Evolutionary conservation across 1,140 invertebrate genomes (phyloP), one percentile per base, ranked within the genome.

Genomic region (Manduca sexta): DNA sequence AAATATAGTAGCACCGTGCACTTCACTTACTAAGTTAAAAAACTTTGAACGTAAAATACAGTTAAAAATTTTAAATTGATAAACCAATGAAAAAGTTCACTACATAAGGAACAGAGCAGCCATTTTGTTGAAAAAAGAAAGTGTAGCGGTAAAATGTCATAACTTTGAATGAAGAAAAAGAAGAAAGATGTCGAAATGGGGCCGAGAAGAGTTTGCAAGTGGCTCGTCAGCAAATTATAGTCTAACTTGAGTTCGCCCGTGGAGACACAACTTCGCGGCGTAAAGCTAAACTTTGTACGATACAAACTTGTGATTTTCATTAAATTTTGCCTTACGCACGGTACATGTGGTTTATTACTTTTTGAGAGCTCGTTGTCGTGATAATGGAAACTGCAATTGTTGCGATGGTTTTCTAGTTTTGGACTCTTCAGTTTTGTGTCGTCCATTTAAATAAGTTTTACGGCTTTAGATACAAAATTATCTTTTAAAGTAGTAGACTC

Each of bases 291-390:
- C 65, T 74, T 74, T 60, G 49, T 44, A 45, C 50, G 65, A 77
- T 69, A 71, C 62, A 68, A 76, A 76, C 69, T 79, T 76, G 64
- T 74, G 65, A 72, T 72, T 77, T 77, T 74, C 72, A 75, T 76
- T 76, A 76, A 72, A 76, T 77, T 71, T 56, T 66, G 54, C 59
- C 54, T 57, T 52, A 51, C 51, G 33, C 33, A 14, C 14, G 33
- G 14, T 13, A 35, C n/a, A 14, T 35, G 33, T 35, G n/a, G n/a
- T 35, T 35, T 35, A 35, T 21, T 21, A 21, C 3, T 21, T 21
- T 21, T 21, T 21, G 21, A 21, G 7, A 21, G 7, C 21, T 21
- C 7, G 21, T 21, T 3, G 3, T 21, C 2, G 21, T 21, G 7
- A 21, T 21, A 7, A 21, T n/a, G n/a, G n/a, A n/a, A n/a, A n/a